Evolutionary conservation across 2,888 invertebrate genomes (phyloP).

Genomic region (Himalopsyche japonica): DNA sequence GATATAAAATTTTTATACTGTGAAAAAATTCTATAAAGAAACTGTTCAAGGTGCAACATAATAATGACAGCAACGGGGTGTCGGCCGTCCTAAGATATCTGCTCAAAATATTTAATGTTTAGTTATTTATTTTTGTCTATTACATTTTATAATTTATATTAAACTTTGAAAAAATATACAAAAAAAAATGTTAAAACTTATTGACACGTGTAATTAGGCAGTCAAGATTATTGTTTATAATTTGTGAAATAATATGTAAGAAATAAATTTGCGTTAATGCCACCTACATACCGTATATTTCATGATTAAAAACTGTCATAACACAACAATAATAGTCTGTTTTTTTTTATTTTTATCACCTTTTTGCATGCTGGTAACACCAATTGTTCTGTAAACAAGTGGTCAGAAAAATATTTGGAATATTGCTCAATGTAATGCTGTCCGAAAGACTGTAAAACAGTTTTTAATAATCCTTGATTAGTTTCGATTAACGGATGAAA

Average conservation of each 20-base stretch:
- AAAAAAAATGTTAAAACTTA: not conserved
- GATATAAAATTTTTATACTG: too few relatives aligned
- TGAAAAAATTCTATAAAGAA: too few relatives aligned
- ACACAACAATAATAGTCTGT: not conserved
- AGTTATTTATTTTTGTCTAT: not conserved
- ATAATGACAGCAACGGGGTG: not conserved
- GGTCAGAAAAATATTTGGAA: too few relatives aligned
- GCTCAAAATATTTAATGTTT: not conserved
- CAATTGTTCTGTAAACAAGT: too few relatives aligned
- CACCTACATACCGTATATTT: not conserved
- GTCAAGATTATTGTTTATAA: not conserved
- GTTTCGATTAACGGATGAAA: too few relatives aligned
- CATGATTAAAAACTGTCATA: not conserved
- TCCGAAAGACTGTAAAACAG: too few relatives aligned
- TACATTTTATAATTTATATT: not conserved
- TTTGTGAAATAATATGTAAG: not conserved
- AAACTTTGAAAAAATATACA: not conserved
- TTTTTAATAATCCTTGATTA: too few relatives aligned
- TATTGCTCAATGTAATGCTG: too few relatives aligned
- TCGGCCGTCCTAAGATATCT: not conserved
- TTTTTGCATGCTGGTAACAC: too few relatives aligned
- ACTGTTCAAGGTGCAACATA: not conserved
- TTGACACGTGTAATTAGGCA: not conserved
- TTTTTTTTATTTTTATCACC: not conserved
- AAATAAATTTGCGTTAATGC: not conserved